Evolutionary conservation across 2,113 vertebrate genomes (phyloP), one percentile per base, ranked within the genome.

Genomic region (Spermophilus dauricus): DNA sequence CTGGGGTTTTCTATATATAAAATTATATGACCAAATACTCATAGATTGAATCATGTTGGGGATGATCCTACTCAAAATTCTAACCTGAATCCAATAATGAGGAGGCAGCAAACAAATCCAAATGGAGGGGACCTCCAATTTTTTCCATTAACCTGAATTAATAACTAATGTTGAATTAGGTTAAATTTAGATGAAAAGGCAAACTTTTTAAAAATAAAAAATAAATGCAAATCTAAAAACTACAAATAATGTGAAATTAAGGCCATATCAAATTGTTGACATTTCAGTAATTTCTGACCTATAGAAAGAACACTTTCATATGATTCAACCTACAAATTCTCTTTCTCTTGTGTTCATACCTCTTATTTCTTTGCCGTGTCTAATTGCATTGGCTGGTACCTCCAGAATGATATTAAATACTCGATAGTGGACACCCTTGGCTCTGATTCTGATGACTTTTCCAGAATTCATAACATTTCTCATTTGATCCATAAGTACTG

Each of bases 201-300:
- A 70, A 70, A 86, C 11, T 48, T 65, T 11, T 45, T 8, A 48
- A 69, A 84, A n/a, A 1, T 48, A 67, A 45, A 45, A 45, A 85
- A 83, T 61, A 51, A 85, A 83, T 42, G 16, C 26, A 82, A 63
- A 34, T 78, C 30, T 34, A 65, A 70, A 94, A 75, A 82, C 4
- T 32, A 73, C 18, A 70, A 53, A 63, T 32, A 76, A 76, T n/a
- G 53, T 63, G 83, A 86, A 69, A 58, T 76, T 51, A 51, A 30
- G 34, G 12, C 73, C 75, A 81, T 32, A 61, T 51, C n/a, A 76
- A 82, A 63, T 30, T 86, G 37, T 75, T 48, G 4, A 34, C 28
- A 83, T 83, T 94, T 88, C 70, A 53, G 37, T 86, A 34, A n/a
- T 34, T 63, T 95, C 65, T 84, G 26, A 83, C 45, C n/a, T 39